A percentile compares a stretch with the other conserved stretches of the same genome.
Conservation (phyloP, 2,888 invertebrate species). For the Campoplex nolae region DNA sequence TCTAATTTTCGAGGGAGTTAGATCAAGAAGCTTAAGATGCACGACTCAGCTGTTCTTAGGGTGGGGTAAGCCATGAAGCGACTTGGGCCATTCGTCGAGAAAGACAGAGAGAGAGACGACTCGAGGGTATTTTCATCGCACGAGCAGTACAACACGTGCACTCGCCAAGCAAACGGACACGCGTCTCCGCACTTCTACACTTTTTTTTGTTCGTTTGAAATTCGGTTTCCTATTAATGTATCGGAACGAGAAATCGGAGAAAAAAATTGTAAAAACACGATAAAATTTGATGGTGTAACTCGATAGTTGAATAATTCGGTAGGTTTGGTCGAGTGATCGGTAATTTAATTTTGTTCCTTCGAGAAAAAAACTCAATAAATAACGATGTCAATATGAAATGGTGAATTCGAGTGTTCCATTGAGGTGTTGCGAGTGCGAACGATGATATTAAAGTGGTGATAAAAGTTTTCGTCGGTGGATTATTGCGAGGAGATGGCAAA, state of each 20-base stretch:
- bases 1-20: conserved; percentile 46
- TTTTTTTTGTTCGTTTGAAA: conserved; percentile 26
- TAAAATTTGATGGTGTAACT: neutral
- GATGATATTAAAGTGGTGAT: conserved; percentile 49
- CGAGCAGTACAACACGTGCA: conserved; percentile 81
- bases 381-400: neutral
- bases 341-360: neutral
- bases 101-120: conserved; percentile 68
- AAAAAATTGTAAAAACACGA: neutral
- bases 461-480: conserved; percentile 37
- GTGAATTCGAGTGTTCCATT: conserved; percentile 2
- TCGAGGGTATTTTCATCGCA: conserved; percentile 82
- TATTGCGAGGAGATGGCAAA: conserved; percentile 85
- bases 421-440: conserved; percentile 40
- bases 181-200: conserved; percentile 49
- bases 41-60: conserved; percentile 73
- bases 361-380: neutral
- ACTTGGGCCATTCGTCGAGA: conserved; percentile 71
- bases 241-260: neutral
- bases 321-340: neutral
- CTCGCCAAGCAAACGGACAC: conserved; percentile 76
- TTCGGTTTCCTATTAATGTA: neutral
- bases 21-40: conserved; percentile 60
- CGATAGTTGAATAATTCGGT: neutral
- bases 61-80: conserved; percentile 78